Conservation (phyloP, 92 coral and sea anemone genomes). For the Desmophyllum pertusum region DNA sequence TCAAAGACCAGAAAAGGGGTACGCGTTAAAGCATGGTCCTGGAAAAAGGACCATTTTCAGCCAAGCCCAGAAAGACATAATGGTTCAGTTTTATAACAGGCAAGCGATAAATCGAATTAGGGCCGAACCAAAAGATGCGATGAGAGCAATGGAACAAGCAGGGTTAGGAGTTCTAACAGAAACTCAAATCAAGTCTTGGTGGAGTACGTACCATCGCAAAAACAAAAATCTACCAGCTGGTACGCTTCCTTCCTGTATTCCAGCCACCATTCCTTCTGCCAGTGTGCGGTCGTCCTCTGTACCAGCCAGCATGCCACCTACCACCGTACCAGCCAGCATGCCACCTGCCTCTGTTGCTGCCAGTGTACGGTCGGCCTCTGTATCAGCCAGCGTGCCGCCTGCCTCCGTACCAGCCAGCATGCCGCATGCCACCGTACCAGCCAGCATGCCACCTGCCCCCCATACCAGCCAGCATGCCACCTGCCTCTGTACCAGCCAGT, state of each 20-base stretch:
- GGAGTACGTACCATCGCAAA: conserved; percentile 38
- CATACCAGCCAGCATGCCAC: too few relatives aligned
- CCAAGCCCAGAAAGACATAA: conserved; percentile 39
- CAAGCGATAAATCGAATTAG: conserved; percentile 21
- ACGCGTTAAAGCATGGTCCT: conserved; percentile 33
- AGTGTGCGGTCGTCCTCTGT: neutral
- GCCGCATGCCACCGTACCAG: too few relatives aligned
- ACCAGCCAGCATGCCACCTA: too few relatives aligned
- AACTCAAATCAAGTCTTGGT: conserved; percentile 37
- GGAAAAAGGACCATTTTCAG: conserved; percentile 30
- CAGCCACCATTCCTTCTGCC: neutral
- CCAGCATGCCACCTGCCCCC: too few relatives aligned
- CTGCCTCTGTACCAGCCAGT: too few relatives aligned
- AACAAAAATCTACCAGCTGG: neutral
- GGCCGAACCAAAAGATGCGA: conserved; percentile 43
- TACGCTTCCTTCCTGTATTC: too few relatives aligned
- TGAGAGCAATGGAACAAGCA: conserved; percentile 17
- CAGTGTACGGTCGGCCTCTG: too few relatives aligned
- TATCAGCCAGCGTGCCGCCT: too few relatives aligned
- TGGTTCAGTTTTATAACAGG: conserved; percentile 34
- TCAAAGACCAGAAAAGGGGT: conserved; percentile 11
- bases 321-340: too few relatives aligned
- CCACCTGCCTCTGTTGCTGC: too few relatives aligned
- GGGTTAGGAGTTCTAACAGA: conserved; percentile 22
- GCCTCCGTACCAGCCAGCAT: too few relatives aligned